Conservation (phyloP, 2,113 vertebrate species). For the Prunella fulvescens region DNA sequence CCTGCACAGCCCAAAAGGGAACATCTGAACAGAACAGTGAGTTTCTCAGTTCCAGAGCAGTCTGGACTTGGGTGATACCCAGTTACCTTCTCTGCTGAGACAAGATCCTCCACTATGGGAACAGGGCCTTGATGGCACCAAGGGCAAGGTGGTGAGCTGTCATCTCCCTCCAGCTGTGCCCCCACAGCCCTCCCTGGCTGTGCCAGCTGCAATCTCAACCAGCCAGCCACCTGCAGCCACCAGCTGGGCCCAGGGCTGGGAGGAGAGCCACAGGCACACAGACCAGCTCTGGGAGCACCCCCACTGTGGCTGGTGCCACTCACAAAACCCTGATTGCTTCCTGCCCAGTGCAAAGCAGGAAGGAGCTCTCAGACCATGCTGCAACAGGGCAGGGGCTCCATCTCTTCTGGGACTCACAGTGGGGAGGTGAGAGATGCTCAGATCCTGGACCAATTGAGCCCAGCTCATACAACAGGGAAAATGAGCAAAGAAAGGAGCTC, state of each 20-base stretch:
- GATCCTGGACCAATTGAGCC: background rate
- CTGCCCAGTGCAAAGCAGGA: background rate
- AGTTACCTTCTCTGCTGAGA: background rate
- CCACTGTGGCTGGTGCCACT: background rate
- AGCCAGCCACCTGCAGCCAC: background rate
- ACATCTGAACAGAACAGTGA: background rate
- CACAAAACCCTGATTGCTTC: background rate
- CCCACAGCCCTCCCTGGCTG: accelerated
- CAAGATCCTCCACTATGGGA: background rate
- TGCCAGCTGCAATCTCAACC: background rate
- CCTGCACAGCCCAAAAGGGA: background rate
- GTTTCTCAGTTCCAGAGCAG: background rate
- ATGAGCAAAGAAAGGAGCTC: background rate
- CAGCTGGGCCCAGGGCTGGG: background rate
- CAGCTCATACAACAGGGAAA: background rate
- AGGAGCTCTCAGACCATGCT: background rate
- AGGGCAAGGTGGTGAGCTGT: background rate
- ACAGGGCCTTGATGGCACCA: accelerated
- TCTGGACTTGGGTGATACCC: accelerated
- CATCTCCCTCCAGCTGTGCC: background rate
- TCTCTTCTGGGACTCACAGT: background rate
- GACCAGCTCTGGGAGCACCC: background rate
- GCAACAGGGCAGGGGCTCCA: background rate
- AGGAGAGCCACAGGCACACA: background rate
- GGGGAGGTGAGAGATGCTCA: background rate